phyloP scores from a whole-genome alignment of 2,113 vertebrate species.

The Seriola quinqueradiata region DNA sequence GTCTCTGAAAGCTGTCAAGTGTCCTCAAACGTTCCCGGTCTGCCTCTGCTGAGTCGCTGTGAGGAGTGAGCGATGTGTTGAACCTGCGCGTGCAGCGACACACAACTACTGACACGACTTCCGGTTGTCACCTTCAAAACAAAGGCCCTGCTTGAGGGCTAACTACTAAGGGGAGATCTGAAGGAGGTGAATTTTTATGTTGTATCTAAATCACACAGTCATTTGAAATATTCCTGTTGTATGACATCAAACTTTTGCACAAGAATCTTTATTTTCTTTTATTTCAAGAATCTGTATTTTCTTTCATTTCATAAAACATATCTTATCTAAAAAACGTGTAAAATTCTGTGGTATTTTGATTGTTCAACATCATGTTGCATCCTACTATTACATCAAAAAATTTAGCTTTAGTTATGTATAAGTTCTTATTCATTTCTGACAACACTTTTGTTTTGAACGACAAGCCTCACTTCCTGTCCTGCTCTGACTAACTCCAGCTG shows the following conservation, averaged over 20 bases:
- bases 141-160: background rate
- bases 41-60: conserved; percentile 29
- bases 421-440: background rate
- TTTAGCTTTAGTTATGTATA: no score
- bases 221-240: background rate
- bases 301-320: no score
- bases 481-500: background rate
- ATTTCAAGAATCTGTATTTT: background rate
- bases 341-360: background rate
- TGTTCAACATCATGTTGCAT: background rate
- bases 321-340: no score
- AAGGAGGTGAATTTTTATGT: background rate
- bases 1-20: conserved; percentile 66
- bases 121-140: conserved; percentile 65
- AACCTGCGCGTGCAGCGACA: background rate
- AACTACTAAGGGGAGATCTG: background rate
- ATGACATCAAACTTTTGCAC: no score
- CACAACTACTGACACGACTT: background rate
- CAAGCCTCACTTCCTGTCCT: background rate
- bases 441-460: background rate
- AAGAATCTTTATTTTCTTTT: background rate
- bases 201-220: background rate
- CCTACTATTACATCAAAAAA: no score
- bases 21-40: conserved; percentile 60
- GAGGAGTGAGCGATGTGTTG: conserved; percentile 24